phyloP scores from a whole-genome alignment of 1,140 invertebrate species.

The Mercenaria mercenaria region DNA sequence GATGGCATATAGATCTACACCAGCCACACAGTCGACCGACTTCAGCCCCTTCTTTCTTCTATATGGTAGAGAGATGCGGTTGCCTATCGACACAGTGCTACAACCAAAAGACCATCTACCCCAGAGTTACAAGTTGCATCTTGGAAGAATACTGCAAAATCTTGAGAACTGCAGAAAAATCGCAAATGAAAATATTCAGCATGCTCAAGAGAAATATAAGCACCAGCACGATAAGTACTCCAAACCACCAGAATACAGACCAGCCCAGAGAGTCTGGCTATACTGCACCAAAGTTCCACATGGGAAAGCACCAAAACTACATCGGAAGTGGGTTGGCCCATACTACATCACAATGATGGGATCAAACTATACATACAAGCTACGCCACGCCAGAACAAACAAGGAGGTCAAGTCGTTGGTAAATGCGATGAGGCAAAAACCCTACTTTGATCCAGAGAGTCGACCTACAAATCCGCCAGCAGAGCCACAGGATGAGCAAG shows the following conservation, averaged over 20 bases:
- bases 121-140: not conserved
- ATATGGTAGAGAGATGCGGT: not conserved
- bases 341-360: conserved; percentile 48
- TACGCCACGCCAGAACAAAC: conserved; percentile 1
- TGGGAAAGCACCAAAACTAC: conserved; percentile 50
- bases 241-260: conserved; percentile 36
- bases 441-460: conserved; percentile 1
- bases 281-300: not conserved
- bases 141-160: not conserved
- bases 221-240: conserved; percentile 47
- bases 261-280: conserved; percentile 54
- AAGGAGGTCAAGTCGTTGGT: conserved; percentile 38
- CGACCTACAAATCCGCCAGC: conserved; percentile 12
- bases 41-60: not conserved
- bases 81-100: not conserved
- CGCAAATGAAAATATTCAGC: conserved; percentile 47
- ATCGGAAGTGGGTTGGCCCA: conserved; percentile 51
- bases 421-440: conserved; percentile 61
- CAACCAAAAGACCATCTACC: not conserved
- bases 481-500: not conserved
- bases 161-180: conserved; percentile 41
- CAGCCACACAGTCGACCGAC: conserved; percentile 50
- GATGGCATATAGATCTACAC: conserved; percentile 56
- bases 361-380: conserved; percentile 43
- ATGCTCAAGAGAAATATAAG: conserved; percentile 58